phyloP scores from a whole-genome alignment of 2,888 invertebrate genomes.

The Drosophila hamatofila region DNA sequence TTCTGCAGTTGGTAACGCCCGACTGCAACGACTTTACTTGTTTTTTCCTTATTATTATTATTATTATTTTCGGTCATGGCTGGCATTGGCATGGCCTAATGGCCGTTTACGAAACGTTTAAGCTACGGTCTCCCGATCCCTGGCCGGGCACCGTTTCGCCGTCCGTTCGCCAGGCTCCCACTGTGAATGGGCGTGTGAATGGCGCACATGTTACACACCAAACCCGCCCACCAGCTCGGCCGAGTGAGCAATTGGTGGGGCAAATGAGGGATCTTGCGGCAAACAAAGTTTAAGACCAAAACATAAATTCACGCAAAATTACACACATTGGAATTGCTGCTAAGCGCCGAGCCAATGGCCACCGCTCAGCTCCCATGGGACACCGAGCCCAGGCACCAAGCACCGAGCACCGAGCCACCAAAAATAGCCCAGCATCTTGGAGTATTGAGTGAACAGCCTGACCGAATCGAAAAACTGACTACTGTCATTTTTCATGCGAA shows the following conservation, averaged over 20 bases:
- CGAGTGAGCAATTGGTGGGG: slow-evolving; percentile 6
- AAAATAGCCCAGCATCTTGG: slow-evolving; percentile 1
- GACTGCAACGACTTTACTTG: no score
- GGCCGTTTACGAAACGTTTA: slow-evolving; percentile 77
- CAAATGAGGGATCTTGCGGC: slow-evolving; percentile 32
- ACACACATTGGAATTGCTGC: slow-evolving; percentile 73
- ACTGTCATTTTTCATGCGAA: slow-evolving; percentile 38
- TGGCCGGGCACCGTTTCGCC: slow-evolving; percentile 1
- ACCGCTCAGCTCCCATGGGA: slow-evolving; percentile 35
- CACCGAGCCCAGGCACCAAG: neutral
- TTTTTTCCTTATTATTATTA: slow-evolving; percentile 42
- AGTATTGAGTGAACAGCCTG: slow-evolving; percentile 38
- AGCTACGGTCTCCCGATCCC: slow-evolving; percentile 51
- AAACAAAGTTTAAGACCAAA: slow-evolving; percentile 50
- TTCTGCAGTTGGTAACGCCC: no score
- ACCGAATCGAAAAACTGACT: slow-evolving; percentile 28
- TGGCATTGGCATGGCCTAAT: slow-evolving; percentile 64
- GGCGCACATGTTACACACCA: slow-evolving; percentile 59
- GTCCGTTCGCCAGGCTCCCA: slow-evolving; percentile 35
- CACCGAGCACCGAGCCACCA: neutral
- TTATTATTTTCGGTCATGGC: slow-evolving; percentile 46
- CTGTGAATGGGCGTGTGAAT: slow-evolving; percentile 71
- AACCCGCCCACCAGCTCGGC: slow-evolving; percentile 34
- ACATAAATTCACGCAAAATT: slow-evolving; percentile 80
- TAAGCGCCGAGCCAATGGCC: slow-evolving; percentile 58